Evolutionary conservation across 2,113 vertebrate species (phyloP).

Genomic region (Sciurus niger): DNA sequence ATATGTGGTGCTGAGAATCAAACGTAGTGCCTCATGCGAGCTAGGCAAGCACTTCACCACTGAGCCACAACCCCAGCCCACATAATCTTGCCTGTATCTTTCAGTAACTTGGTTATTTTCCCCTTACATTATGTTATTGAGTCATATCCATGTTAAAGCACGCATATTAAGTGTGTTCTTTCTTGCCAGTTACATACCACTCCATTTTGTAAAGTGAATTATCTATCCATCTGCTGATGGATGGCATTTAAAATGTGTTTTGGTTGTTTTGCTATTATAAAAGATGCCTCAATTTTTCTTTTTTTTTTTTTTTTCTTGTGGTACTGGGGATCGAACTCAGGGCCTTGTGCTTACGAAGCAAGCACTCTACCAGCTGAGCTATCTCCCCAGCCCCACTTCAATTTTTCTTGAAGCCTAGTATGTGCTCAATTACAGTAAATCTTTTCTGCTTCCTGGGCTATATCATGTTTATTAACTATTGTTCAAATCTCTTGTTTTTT

Average conservation of each 20-base stretch:
- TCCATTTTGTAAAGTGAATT: not conserved
- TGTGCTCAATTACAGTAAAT: not conserved
- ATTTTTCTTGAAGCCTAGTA: not conserved
- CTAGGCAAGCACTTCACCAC: too few species aligned
- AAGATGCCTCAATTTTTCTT: not conserved
- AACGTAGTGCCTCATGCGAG: too few species aligned
- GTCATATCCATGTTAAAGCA: not conserved
- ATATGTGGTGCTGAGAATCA: too few species aligned
- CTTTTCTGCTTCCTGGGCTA: not conserved
- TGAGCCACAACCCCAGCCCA: too few species aligned
- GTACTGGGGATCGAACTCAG: too few species aligned
- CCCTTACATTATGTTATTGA: not conserved
- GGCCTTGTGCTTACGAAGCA: too few species aligned
- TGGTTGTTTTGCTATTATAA: not conserved
- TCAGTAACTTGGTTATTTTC: not conserved
- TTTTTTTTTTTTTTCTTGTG: too few species aligned
- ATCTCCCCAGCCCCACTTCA: not conserved
- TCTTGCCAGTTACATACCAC: not conserved
- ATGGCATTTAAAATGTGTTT: not conserved
- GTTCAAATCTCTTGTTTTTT: not conserved
- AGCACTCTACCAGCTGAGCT: too few species aligned
- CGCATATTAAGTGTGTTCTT: not conserved
- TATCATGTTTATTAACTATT: not conserved
- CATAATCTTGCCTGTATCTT: not conserved
- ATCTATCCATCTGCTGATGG: not conserved